Percentiles rank a stretch among this genome's conserved stretches.
Evolutionary conservation across 2,797 vertebrate species (phyloP).

Genomic region (Gobio occitaniae): DNA sequence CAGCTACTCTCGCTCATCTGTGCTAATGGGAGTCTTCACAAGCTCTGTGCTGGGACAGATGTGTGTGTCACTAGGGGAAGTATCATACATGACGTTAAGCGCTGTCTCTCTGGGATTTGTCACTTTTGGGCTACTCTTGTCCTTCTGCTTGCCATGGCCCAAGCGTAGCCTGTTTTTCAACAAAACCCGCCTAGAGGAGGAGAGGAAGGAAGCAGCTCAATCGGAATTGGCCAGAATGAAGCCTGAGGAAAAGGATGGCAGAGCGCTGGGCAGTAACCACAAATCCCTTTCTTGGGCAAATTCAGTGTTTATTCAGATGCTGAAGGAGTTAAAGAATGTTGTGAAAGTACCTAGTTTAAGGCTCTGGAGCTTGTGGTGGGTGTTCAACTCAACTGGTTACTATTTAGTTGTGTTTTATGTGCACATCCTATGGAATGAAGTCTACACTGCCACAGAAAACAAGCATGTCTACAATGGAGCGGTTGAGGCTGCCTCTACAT

Average conservation of each 20-base stretch:
- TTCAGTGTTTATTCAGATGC: conserved; percentile 78
- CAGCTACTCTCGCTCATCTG: conserved; percentile 86
- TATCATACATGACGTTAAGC: conserved; percentile 78
- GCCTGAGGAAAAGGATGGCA: background rate
- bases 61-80: conserved; percentile 71
- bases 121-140: conserved; percentile 81
- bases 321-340: conserved; percentile 78
- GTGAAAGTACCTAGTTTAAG: conserved; percentile 80
- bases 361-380: conserved; percentile 96
- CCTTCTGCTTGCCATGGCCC: conserved; percentile 86
- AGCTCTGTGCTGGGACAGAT: conserved; percentile 94
- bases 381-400: conserved; percentile 93
- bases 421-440: conserved; percentile 90
- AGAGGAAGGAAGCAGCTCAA: conserved; percentile 48
- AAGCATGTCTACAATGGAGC: conserved; percentile 87
- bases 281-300: conserved; percentile 68
- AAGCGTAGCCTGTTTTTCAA: conserved; percentile 93
- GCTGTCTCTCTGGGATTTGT: conserved; percentile 87
- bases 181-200: conserved; percentile 41
- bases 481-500: conserved; percentile 88
- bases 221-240: conserved; percentile 80
- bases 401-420: conserved; percentile 93
- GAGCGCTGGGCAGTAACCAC: background rate
- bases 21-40: conserved; percentile 91
- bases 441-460: conserved; percentile 68